Conservation (phyloP, 2,113 vertebrate genomes). For the Xenotilapia caudafasciata region DNA sequence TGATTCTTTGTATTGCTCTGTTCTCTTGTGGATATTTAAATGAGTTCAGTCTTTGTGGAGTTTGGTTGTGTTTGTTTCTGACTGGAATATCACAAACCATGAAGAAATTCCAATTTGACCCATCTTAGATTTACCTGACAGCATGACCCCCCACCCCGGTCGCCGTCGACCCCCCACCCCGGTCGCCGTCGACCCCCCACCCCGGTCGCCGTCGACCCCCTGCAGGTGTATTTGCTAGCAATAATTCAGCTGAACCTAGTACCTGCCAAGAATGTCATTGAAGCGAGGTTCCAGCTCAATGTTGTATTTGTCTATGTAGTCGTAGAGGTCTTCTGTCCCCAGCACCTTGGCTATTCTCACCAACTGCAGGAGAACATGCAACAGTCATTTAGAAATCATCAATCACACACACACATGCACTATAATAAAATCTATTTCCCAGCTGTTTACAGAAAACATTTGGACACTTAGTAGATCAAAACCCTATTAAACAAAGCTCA, state of each 20-base stretch:
- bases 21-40: background rate
- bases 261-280: slow-evolving; percentile 78
- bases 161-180: background rate
- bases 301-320: slow-evolving; percentile 80
- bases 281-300: slow-evolving; percentile 76
- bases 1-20: background rate
- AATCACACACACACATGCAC: background rate
- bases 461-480: background rate
- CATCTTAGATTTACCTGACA: background rate
- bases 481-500: background rate
- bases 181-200: background rate
- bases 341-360: slow-evolving; percentile 76
- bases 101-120: background rate
- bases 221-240: background rate
- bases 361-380: slow-evolving; percentile 40
- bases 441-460: background rate
- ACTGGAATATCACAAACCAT: background rate
- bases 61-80: background rate
- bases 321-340: slow-evolving; percentile 75
- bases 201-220: too few species aligned
- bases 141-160: background rate
- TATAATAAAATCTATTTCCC: background rate
- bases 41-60: background rate
- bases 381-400: background rate
- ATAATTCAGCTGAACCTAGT: background rate